Evolutionary conservation across 2,113 vertebrate species (phyloP).

Genomic region (Alosa alosa): DNA sequence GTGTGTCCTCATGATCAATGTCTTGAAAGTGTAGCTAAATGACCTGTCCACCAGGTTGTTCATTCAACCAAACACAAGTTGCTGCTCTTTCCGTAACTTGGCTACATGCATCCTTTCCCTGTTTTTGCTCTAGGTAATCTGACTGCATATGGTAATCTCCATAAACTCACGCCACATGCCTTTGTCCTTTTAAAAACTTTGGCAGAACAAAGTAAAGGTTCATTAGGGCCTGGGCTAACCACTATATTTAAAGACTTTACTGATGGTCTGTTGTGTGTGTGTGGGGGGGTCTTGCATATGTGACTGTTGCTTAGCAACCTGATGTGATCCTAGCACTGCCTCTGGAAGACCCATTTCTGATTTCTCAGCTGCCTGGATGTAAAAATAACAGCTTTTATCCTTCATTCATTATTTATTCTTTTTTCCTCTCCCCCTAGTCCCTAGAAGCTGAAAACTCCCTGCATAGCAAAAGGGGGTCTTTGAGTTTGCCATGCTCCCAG

Average conservation of each 20-base stretch:
- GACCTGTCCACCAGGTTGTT: background rate
- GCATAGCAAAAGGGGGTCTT: background rate
- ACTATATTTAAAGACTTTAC: background rate
- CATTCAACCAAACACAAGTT: background rate
- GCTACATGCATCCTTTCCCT: no score
- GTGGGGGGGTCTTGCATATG: background rate
- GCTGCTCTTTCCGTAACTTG: no score
- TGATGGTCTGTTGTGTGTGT: background rate
- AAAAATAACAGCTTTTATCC: slow-evolving; percentile 1
- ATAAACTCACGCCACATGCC: background rate
- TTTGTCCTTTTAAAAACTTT: background rate
- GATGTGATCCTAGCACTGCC: slow-evolving; percentile 11
- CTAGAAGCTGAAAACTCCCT: background rate
- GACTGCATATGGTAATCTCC: no score
- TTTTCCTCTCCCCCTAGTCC: background rate
- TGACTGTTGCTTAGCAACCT: slow-evolving; percentile 35
- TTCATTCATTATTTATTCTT: background rate
- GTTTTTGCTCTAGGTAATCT: background rate
- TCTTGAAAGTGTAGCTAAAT: background rate
- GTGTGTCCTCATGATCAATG: background rate
- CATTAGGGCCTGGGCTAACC: background rate
- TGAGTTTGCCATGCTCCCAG: background rate
- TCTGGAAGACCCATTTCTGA: background rate
- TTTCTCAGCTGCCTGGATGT: slow-evolving; percentile 1
- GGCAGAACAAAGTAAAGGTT: background rate